A percentile compares a stretch with the other conserved stretches of the same genome.
Evolutionary conservation across 2,113 vertebrate genomes (phyloP).

Genomic region (Dasyurus viverrinus): DNA sequence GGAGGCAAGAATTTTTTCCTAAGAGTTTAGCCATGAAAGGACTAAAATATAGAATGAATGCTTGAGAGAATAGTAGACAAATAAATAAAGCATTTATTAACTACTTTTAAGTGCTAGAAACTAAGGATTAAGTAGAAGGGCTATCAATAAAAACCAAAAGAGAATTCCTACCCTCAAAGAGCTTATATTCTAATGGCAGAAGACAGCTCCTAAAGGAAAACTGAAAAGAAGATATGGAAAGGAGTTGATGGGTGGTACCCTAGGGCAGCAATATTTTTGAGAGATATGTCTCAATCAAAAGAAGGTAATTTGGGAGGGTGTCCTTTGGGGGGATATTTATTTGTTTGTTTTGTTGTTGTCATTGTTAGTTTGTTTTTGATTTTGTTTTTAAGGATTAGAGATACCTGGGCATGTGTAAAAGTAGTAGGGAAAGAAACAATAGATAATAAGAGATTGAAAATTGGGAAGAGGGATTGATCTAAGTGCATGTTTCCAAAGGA

Average conservation of each 20-base stretch:
- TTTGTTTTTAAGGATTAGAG: background rate
- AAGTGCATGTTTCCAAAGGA: background rate
- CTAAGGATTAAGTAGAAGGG: background rate
- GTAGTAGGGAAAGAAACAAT: background rate
- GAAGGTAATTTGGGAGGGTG: background rate
- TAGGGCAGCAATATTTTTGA: background rate
- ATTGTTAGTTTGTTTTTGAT: slow-evolving; percentile 1
- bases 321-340: too few relatives aligned
- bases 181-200: background rate
- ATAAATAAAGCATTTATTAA: background rate
- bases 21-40: background rate
- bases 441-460: background rate
- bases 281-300: background rate
- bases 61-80: background rate
- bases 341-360: background rate
- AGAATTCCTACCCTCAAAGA: background rate
- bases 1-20: background rate
- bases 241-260: background rate
- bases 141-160: background rate
- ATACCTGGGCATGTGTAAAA: background rate
- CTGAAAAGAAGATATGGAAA: background rate
- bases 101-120: background rate
- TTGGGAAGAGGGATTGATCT: background rate
- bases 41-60: background rate
- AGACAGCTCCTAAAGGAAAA: background rate